Evolutionary conservation across 2,113 vertebrate species (phyloP), one percentile per base, ranked within the genome.

Genomic region (Ranitomeya imitator): DNA sequence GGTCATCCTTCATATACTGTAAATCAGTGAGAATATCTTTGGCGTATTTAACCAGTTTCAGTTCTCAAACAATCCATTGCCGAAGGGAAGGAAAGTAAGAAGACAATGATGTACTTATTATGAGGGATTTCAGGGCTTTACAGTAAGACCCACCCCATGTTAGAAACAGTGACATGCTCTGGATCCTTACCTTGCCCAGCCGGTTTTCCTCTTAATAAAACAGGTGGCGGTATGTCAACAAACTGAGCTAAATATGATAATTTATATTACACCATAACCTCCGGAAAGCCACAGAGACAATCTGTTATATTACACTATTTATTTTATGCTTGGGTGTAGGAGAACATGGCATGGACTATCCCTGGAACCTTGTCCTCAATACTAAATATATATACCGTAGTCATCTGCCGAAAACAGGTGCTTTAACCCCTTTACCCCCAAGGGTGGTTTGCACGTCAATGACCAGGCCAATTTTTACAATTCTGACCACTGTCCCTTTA

Each of bases 71-170:
- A 78, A 55, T 67, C 59, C 71, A 65, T 67, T 52, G 74, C 85
- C 63, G n/a, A 16, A 65, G 85, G 74, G 59, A 31, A 60, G 7
- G 19, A 86, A 77, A 78, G 57, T 10, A 18, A 67, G 76, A 79
- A 80, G 61, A 80, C 77, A 80, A 87, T 71, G 60, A 18, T 79
- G 19, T 87, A 57, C 71, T 80, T 80, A 57, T 69, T 52, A 57
- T 57, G 12, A 16, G 54, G 9, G n/a, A 79, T 31, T 77, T 74
- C 59, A 61, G 2, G 16, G 23, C n/a, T 10, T 69, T 67, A 6
- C 55, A 55, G 60, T 69, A n/a, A 63, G 59, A 65, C 85, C 54
- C 21, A 86, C 67, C 85, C 74, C 85, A 55, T 79, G 57, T 77
- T 14, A 23, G 12, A 65, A 8, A 86, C 16, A 86, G 19, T 16